Conservation (phyloP, 23 tunicate genomes). For the Halocynthia aurantium region DNA sequence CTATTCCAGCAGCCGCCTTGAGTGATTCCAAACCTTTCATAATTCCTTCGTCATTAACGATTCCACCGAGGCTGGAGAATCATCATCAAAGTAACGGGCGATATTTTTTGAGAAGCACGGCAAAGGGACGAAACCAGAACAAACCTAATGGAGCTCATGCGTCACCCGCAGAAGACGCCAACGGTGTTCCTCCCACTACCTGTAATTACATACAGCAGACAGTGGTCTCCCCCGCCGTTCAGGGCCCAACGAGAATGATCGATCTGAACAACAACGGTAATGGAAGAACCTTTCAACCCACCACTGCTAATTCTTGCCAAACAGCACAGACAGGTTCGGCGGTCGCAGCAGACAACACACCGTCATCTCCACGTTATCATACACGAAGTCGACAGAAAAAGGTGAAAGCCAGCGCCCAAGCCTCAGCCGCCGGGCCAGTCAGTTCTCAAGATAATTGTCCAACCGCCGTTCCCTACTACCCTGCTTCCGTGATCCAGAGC, state of each 20-base stretch:
- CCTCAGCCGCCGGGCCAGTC: slow-evolving; percentile 6
- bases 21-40: slow-evolving; percentile 1
- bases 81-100: slow-evolving; percentile 10
- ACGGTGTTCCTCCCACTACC: neutral
- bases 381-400: slow-evolving; percentile 72
- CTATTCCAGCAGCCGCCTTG: neutral
- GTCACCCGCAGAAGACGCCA: neutral
- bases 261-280: slow-evolving; percentile 45
- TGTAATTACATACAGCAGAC: neutral
- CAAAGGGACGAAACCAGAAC: neutral
- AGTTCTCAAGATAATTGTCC: neutral
- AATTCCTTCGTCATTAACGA: neutral
- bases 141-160: too few species aligned
- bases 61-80: neutral
- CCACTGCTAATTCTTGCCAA: neutral
- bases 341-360: neutral
- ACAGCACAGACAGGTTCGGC: neutral
- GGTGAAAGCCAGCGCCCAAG: slow-evolving; percentile 4
- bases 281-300: neutral
- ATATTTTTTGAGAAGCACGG: slow-evolving; percentile 61
- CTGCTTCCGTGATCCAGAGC: slow-evolving; percentile 8
- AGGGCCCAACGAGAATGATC: neutral
- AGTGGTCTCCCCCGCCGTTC: neutral
- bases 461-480: slow-evolving; percentile 11
- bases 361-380: slow-evolving; percentile 42